Evolutionary conservation across 2,888 invertebrate genomes (phyloP), one percentile per base, ranked within the genome.

Genomic region (Balanococcus diminutus): DNA sequence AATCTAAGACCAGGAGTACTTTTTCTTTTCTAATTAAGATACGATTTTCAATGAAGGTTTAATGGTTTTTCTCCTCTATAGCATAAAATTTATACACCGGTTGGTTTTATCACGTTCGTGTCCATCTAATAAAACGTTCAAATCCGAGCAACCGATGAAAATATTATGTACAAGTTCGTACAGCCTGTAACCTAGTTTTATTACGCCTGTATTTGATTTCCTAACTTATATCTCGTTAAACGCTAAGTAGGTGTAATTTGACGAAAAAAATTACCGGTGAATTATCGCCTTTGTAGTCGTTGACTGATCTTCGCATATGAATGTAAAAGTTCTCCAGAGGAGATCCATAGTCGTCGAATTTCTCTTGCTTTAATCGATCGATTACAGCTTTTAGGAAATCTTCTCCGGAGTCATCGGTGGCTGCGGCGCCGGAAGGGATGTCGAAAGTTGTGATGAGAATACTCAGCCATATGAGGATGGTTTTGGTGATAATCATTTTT

Each of bases 1-100:
- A 56, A 2, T 56, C 22, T 56, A 56, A 4, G 56, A 56, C 9
- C 19, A 8, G 0, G 22, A 42, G 14, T 56, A 56, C 56, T 56
- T 56, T 56, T 56, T 22, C 22, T 56, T 56, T 56, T 8, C 8
- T 56, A 56, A 56, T 56, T 22, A 56, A 56, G 19, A 56, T 22
- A 56, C 22, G 56, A 56, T 56, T 56, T 22, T 56, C 56, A 56
- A 22, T 22, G 56, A 56, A 56, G 56, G 22, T 56, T 8, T 22
- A 56, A 56, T 56, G 22, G 22, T 56, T 8, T 22, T 56, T 56
- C 19, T 22, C 56, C 22, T 56, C 56, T 8, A 14, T 79, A 79
- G 32, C 75, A 79, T 79, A 36, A 79, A 79, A 79, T 79, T 79
- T 79, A 79, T 79, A 79, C 75, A 79, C 19, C 36, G 36, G 75